Base-by-base conservation (phyloP, 35 echinoderm and acorn worm species). In the Acanthaster planci region DNA sequence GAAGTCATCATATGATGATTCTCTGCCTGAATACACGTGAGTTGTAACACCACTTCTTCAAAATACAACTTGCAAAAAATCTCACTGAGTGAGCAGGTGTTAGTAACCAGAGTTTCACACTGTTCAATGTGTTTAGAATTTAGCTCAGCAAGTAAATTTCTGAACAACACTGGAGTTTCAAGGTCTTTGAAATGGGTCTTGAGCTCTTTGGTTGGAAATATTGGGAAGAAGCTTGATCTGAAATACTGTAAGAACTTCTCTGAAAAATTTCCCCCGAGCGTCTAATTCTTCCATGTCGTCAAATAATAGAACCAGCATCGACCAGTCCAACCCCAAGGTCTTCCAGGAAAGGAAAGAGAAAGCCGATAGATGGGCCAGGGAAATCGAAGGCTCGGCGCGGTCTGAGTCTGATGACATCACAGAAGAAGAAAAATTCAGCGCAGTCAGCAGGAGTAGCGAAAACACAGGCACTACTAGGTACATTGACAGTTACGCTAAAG, bases 1-100 rank as follows among this genome's bases (percentile, higher is more conserved):
- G 39, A 51, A 36, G 39, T 86, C 92, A 6, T 79, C 87, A 0
- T 94, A 90, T 47, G 82, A 94, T 52, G 88, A 89, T 10, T 55
- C 78, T 42, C 77, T 93, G 7, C 31, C 39, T 52, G 92, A 94
- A n/a, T 94, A 94, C 42, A 94, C 92, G 92, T 94, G 51, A 94
- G 92, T 86, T 10, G 8, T n/a, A n/a, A n/a, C n/a, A 59, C n/a
- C 19, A 60, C 38, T 77, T 4, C 44, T 38, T n/a, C n/a, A n/a
- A n/a, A n/a, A n/a, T n/a, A n/a, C n/a, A n/a, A n/a, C n/a, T n/a
- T n/a, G 16, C 1, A 58, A 16, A 5, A 34, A 58, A 37, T 30
- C 27, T 84, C n/a, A n/a, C n/a, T n/a, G n/a, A n/a, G n/a, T n/a
- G n/a, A n/a, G n/a, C n/a, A n/a, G n/a, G n/a, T n/a, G n/a, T n/a